phyloP scores from a whole-genome alignment of 2,888 invertebrate species.

The Phyllotreta striolata region DNA sequence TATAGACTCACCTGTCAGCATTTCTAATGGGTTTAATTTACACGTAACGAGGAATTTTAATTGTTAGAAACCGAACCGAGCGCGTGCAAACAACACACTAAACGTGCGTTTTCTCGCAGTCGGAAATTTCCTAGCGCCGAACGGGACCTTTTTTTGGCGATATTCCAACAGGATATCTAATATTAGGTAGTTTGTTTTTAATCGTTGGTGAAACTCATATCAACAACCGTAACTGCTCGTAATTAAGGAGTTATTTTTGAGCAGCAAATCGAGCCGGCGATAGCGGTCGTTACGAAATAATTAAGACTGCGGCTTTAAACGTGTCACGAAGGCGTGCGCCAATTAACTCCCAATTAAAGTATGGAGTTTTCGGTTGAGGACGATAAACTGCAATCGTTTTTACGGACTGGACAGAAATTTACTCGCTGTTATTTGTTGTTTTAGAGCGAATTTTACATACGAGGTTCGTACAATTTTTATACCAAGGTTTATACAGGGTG shows the following conservation, averaged over 20 bases:
- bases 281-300: constrained; percentile 8
- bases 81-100: constrained; percentile 6
- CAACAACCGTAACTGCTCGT: constrained; percentile 47
- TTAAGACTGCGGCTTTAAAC: background rate
- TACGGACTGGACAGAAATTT: no score
- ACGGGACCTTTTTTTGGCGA: constrained; percentile 53
- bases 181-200: constrained; percentile 58
- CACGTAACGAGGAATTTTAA: constrained; percentile 31
- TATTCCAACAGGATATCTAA: constrained; percentile 61
- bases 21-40: constrained; percentile 38
- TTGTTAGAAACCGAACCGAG: no score
- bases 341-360: constrained; percentile 22
- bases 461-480: no score
- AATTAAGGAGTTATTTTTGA: constrained; percentile 47
- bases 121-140: constrained; percentile 57
- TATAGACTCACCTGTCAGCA: constrained; percentile 19
- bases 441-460: no score
- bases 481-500: no score
- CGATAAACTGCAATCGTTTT: no score
- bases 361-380: background rate
- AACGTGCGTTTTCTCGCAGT: constrained; percentile 55
- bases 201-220: constrained; percentile 55
- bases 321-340: constrained; percentile 7
- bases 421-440: no score
- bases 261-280: constrained; percentile 35